Percentiles rank a stretch among this genome's conserved stretches.
These are phyloP conservation scores for Procambarus virginalis DNA, from an alignment of 1,140 invertebrate species.

Conservation along the genomic window DNA sequence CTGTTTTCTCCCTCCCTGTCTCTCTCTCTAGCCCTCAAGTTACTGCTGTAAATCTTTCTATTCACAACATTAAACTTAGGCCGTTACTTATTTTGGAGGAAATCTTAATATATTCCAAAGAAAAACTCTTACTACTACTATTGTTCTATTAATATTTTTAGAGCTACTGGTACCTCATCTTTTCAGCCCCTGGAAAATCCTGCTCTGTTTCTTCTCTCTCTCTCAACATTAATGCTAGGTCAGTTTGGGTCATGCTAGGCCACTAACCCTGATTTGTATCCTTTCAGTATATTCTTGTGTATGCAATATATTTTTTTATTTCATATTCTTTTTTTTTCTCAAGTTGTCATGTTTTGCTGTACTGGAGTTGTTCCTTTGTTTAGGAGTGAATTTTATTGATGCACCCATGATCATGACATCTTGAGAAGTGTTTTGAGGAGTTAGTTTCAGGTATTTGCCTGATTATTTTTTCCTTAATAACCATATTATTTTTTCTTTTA, in stretches of 20 bases:
- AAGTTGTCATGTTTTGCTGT: conserved; percentile 45
- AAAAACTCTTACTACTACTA: conserved; percentile 47
- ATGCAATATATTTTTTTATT: conserved; percentile 29
- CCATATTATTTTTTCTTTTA: conserved; percentile 34
- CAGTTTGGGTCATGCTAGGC: conserved; percentile 65
- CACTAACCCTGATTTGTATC: conserved; percentile 53
- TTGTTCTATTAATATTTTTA: conserved; percentile 50
- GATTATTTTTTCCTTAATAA: conserved; percentile 18
- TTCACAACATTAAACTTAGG: conserved; percentile 37
- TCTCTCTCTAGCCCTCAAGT: conserved; percentile 56
- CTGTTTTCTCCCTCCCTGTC: conserved; percentile 52
- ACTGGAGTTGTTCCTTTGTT: conserved; percentile 42
- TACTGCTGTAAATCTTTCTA: conserved; percentile 41
- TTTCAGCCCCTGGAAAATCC: conserved; percentile 58
- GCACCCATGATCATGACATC: conserved; percentile 32
- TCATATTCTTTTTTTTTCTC: conserved; percentile 32
- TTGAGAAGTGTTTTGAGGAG: conserved; percentile 49
- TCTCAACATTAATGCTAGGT: conserved; percentile 62
- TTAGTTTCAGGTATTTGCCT: conserved; percentile 36
- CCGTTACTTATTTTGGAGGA: conserved; percentile 45
- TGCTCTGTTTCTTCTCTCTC: conserved; percentile 51
- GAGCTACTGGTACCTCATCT: conserved; percentile 63
- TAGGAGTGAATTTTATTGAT: conserved; percentile 35
- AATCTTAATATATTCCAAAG: conserved; percentile 35
- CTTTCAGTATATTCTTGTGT: conserved; percentile 32